Conservation (phyloP, 2,888 invertebrate genomes). For the Spisula solida region DNA sequence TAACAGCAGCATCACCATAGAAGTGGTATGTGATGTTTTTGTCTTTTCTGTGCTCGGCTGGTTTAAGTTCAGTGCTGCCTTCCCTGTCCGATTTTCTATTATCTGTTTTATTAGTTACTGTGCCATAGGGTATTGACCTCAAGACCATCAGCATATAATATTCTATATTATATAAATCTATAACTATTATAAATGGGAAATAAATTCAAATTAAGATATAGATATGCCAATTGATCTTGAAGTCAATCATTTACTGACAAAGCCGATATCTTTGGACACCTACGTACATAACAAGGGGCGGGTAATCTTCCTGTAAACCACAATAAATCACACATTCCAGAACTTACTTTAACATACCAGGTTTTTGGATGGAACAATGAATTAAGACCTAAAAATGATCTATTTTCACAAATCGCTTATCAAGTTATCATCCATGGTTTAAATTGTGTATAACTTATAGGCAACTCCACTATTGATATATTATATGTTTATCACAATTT, state of each 20-base stretch:
- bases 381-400: conserved; percentile 25
- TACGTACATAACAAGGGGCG: no score
- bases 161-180: no score
- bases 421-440: neutral
- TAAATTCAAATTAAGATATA: no score
- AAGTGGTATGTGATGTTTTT: neutral
- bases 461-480: conserved; percentile 40
- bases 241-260: no score
- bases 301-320: neutral
- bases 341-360: neutral
- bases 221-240: no score
- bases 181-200: neutral
- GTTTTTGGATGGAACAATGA: neutral
- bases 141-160: no score
- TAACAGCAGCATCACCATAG: no score
- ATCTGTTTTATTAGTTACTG: no score
- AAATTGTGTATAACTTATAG: conserved; percentile 19
- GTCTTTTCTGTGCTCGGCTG: no score
- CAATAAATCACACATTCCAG: conserved; percentile 19
- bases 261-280: no score
- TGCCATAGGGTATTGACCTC: neutral
- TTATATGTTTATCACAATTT: conserved; percentile 51
- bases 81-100: no score
- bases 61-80: no score
- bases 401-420: neutral